These are phyloP conservation scores for Phalangium opilio DNA, from an alignment of 2,888 invertebrate genomes.

Conservation along the genomic window DNA sequence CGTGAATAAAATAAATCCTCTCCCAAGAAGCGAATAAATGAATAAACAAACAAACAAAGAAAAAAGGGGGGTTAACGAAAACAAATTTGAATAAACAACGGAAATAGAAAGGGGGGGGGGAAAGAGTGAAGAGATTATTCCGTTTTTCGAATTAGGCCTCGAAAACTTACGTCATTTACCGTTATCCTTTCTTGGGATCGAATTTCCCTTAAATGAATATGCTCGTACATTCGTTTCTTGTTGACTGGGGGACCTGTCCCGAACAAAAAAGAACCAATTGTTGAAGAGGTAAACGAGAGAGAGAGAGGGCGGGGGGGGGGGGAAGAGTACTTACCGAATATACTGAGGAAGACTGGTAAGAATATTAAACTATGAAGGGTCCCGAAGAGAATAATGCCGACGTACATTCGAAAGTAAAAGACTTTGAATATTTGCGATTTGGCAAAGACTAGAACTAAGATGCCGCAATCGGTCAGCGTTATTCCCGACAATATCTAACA, in stretches of 20 bases:
- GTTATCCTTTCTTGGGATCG: conserved; percentile 6
- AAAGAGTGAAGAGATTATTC: too few relatives aligned
- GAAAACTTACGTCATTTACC: too few relatives aligned
- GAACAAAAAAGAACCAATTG: too few relatives aligned
- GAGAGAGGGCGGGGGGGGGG: not conserved
- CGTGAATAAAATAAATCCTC: too few relatives aligned
- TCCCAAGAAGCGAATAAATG: too few relatives aligned
- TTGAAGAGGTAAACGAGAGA: too few relatives aligned
- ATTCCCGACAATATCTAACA: conserved; percentile 83
- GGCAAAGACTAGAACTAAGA: conserved; percentile 88
- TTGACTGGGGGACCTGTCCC: conserved; percentile 15
- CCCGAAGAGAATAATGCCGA: conserved; percentile 91
- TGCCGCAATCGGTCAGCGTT: conserved; percentile 93
- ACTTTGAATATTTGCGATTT: conserved; percentile 91
- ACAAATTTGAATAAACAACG: too few relatives aligned
- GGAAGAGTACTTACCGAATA: conserved; percentile 57
- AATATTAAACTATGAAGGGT: conserved; percentile 95
- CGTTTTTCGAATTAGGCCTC: too few relatives aligned
- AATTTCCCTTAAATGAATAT: conserved; percentile 17
- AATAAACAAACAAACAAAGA: too few relatives aligned
- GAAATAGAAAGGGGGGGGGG: too few relatives aligned
- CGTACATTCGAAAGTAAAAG: conserved; percentile 93
- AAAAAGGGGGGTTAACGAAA: too few relatives aligned
- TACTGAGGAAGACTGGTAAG: conserved; percentile 90
- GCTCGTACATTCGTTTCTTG: conserved; percentile 18